phyloP scores from a whole-genome alignment of 2,113 vertebrate genomes.

The Prionailurus bengalensis region DNA sequence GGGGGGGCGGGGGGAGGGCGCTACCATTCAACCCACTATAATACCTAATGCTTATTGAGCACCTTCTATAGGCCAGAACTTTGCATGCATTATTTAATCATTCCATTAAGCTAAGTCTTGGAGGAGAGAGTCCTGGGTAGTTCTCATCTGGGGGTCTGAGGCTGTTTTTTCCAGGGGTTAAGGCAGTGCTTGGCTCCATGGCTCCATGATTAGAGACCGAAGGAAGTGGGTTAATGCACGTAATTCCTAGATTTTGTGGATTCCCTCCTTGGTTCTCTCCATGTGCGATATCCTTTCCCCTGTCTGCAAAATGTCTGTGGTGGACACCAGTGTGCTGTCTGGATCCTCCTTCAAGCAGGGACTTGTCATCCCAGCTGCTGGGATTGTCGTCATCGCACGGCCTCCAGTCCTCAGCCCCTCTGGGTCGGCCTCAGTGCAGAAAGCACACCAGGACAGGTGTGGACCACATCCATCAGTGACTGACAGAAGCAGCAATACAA shows the following conservation, averaged over 20 bases:
- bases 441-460: not conserved
- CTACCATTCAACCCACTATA: not conserved
- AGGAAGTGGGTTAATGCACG: not conserved
- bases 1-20: too few relatives aligned
- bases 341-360: not conserved
- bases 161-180: not conserved
- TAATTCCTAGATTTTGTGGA: not conserved
- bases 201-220: not conserved
- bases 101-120: not conserved
- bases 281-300: not conserved
- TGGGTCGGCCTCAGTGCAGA: not conserved
- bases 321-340: not conserved
- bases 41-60: not conserved
- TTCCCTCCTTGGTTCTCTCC: not conserved
- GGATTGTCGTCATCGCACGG: not conserved
- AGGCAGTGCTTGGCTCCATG: rapidly evolving
- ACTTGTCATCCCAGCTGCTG: not conserved
- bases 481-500: not conserved
- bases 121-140: not conserved
- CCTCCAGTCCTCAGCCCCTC: not conserved
- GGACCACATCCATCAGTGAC: not conserved
- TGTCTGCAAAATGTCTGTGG: not conserved
- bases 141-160: not conserved
- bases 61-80: not conserved
- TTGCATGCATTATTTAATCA: not conserved